Evolutionary conservation across 2,888 invertebrate genomes (phyloP).

Genomic region (Rhamnusium bicolor): DNA sequence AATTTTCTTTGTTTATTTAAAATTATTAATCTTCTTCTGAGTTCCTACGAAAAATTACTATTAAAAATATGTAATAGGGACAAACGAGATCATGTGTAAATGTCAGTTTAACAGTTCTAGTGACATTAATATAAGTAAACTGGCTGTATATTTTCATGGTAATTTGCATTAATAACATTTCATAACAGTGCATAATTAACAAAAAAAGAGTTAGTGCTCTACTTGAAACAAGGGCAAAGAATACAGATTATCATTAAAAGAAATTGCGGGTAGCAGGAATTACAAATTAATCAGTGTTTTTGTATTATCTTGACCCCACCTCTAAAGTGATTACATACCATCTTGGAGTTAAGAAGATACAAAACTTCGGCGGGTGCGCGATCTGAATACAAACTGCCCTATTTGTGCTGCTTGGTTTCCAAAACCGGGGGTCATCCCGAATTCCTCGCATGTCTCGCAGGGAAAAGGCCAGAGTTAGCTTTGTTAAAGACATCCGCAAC

Average conservation of each 20-base stretch:
- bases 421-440: constrained; percentile 59
- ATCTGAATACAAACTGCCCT: constrained; percentile 69
- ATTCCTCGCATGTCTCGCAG: constrained; percentile 59
- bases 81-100: no score
- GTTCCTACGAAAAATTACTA: no score
- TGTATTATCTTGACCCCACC: constrained; percentile 48
- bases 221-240: not conserved
- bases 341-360: constrained; percentile 68
- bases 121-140: no score
- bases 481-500: constrained; percentile 65
- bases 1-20: no score
- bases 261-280: not conserved
- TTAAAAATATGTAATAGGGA: no score
- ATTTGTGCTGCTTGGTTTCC: constrained; percentile 66
- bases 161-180: not conserved
- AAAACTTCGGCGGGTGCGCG: constrained; percentile 64
- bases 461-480: constrained; percentile 62
- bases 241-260: constrained; percentile 3
- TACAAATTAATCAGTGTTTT: constrained; percentile 54
- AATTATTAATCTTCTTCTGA: no score
- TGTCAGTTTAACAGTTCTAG: no score
- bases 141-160: not conserved
- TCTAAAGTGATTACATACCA: constrained; percentile 65
- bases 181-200: not conserved
- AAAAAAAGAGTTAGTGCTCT: not conserved